phyloP scores from a whole-genome alignment of 64 coral and sea anemone genomes.

The Pocillopora verrucosa region DNA sequence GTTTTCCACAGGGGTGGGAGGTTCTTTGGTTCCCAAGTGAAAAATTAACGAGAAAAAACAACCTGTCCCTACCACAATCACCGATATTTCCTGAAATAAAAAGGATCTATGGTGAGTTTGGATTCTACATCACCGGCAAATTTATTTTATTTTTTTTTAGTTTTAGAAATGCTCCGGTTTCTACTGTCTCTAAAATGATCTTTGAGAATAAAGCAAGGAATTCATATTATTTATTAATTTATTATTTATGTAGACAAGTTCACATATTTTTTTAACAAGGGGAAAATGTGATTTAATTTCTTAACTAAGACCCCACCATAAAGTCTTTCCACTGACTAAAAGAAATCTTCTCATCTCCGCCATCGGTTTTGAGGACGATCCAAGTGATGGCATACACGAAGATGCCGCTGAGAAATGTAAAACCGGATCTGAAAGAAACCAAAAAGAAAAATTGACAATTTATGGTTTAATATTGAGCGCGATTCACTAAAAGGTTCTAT shows the following conservation, averaged over 20 bases:
- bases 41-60: constrained; percentile 55
- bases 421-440: constrained; percentile 37
- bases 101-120: background rate
- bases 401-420: constrained; percentile 65
- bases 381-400: constrained; percentile 53
- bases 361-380: constrained; percentile 51
- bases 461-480: background rate
- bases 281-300: too few species aligned
- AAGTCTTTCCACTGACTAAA: constrained; percentile 65
- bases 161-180: too few species aligned
- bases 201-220: too few species aligned
- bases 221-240: too few species aligned
- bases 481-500: too few species aligned
- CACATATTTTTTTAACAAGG: too few species aligned
- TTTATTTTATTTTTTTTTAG: too few species aligned
- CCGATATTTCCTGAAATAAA: constrained; percentile 47
- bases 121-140: too few species aligned
- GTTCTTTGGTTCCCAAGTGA: constrained; percentile 61
- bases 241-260: too few species aligned
- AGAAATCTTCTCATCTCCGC: constrained; percentile 17
- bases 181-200: too few species aligned
- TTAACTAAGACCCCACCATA: constrained; percentile 22
- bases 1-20: background rate
- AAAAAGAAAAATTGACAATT: background rate
- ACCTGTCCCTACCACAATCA: constrained; percentile 38